Base-by-base conservation (phyloP, 1,140 invertebrate species). In the Patella vulgata region DNA sequence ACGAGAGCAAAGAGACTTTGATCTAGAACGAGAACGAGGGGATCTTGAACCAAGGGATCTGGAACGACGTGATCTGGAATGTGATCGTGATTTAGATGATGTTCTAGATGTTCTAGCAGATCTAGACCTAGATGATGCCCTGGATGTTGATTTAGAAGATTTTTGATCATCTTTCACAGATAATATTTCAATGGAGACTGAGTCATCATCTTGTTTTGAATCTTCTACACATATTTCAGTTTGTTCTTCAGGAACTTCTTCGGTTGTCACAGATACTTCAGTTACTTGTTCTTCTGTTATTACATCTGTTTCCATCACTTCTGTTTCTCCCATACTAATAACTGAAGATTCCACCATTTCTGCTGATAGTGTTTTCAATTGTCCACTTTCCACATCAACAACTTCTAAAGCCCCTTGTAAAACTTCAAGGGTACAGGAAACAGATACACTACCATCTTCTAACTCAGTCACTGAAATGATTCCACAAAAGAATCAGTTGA, bases 171-270 rank as follows among this genome's bases (percentile, higher is more conserved):
- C 4, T n/a, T 2, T 48, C 1, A 31, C 28, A n/a, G 39, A 44
- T 12, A 50, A 47, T 12, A 57, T 58, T 1, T 54, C 36, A n/a
- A 44, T 51, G 12, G 48, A 47, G 0, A 27, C 42, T n/a, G 55
- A 54, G 21, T 28, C 46, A 56, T 63, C 46, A 42, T 56, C 52
- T 25, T 52, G 14, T 8, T 46, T 28, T 27, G 39, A 28, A 21
- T 56, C 54, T 40, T 54, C 48, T 23, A 39, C 31, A 23, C 50
- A 21, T 30, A 54, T 58, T 23, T 64, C 47, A 28, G 39, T 31
- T 23, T 54, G 44, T 5, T 28, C 30, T 17, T 64, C 53, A 17
- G 50, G 48, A n/a, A 50, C 48, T 25, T 11, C 44, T 9, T 42
- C 55, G 36, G 36, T 47, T 44, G 39, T 55, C 23, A 5, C 55